A percentile compares a stretch with the other conserved stretches of the same genome.
These are phyloP conservation scores for Maniola hyperantus DNA, from an alignment of 2,888 invertebrate species.

Conservation along the genomic window DNA sequence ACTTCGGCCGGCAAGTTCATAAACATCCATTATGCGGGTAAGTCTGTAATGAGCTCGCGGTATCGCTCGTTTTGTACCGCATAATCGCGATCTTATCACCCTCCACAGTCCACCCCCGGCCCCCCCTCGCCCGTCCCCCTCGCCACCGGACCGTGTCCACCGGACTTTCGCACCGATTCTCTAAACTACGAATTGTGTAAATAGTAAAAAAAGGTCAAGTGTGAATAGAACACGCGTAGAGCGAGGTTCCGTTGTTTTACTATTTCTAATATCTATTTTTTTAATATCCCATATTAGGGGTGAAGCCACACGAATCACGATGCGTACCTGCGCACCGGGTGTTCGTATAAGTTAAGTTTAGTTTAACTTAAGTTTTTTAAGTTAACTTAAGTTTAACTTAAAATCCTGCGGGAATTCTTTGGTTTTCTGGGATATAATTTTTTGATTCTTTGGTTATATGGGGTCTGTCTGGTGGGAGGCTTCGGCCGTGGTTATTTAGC, in stretches of 20 bases:
- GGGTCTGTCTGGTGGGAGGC: too few species aligned
- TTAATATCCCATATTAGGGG: too few species aligned
- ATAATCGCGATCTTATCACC: constrained; percentile 76
- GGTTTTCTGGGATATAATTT: too few species aligned
- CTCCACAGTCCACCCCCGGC: constrained; percentile 41
- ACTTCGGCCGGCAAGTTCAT: constrained; percentile 40
- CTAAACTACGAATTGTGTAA: constrained; percentile 30
- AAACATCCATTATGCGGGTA: constrained; percentile 65
- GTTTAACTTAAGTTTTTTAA: too few species aligned
- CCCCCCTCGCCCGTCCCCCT: constrained; percentile 43
- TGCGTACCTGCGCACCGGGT: too few species aligned
- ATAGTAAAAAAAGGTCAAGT: constrained; percentile 18
- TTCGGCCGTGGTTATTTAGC: too few species aligned
- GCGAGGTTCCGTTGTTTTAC: neutral
- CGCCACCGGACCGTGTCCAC: constrained; percentile 56
- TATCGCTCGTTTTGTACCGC: constrained; percentile 77
- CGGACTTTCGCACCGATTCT: constrained; percentile 47
- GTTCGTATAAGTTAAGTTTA: too few species aligned
- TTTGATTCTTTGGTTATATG: too few species aligned
- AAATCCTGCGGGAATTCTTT: too few species aligned
- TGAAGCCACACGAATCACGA: too few species aligned
- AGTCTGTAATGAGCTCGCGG: constrained; percentile 68
- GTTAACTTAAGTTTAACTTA: too few species aligned
- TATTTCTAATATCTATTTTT: too few species aligned
- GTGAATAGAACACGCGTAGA: constrained; percentile 1